Conservation (phyloP, 1,140 invertebrate genomes). For the Patella vulgata region DNA sequence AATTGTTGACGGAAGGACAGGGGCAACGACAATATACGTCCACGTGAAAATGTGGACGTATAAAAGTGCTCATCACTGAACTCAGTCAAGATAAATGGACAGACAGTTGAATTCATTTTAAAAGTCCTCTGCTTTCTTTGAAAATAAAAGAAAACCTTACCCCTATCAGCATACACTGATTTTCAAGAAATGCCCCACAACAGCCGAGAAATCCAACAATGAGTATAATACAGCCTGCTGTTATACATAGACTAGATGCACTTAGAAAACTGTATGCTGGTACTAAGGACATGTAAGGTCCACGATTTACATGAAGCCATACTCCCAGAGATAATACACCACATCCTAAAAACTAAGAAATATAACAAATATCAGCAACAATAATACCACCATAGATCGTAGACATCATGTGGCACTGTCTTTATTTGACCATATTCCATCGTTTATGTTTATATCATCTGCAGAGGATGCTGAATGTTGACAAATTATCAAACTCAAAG, state of each 20-base stretch:
- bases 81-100: neutral
- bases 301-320: slow-evolving; percentile 73
- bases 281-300: slow-evolving; percentile 37
- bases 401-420: no score
- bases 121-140: no score
- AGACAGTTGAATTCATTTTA: neutral
- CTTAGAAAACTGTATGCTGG: slow-evolving; percentile 52
- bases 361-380: no score
- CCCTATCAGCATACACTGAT: slow-evolving; percentile 83
- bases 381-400: no score
- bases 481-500: no score
- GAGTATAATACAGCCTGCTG: slow-evolving; percentile 80
- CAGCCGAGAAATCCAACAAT: slow-evolving; percentile 89
- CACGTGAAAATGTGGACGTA: no score
- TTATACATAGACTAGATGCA: slow-evolving; percentile 68
- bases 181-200: slow-evolving; percentile 86
- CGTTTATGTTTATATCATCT: no score
- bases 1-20: no score
- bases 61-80: no score
- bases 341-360: slow-evolving; percentile 77
- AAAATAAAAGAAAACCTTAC: slow-evolving; percentile 70
- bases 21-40: no score
- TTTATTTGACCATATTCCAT: no score
- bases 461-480: no score
- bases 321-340: slow-evolving; percentile 77